Percentiles rank a stretch among this genome's conserved stretches.
These are phyloP conservation scores for Torymus tubicola DNA, from an alignment of 2,888 invertebrate genomes.

Conservation along the genomic window DNA sequence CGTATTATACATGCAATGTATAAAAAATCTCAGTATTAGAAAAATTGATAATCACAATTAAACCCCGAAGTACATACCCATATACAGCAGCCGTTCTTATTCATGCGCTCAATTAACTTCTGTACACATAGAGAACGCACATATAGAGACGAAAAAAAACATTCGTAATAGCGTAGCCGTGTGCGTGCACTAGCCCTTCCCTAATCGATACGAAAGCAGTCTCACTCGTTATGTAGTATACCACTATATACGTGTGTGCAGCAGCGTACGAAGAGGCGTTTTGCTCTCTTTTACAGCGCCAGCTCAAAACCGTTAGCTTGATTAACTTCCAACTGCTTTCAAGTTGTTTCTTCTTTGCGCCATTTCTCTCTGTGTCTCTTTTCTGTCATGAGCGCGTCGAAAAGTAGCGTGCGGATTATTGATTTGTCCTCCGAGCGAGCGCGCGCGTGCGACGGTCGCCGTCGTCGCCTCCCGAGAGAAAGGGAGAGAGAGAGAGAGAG, in stretches of 20 bases:
- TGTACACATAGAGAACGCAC: too few species aligned
- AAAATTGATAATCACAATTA: too few species aligned
- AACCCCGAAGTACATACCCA: too few species aligned
- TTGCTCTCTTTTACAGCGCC: constrained; percentile 17
- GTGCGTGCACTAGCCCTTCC: neutral
- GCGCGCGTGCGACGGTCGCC: neutral
- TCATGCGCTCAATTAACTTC: too few species aligned
- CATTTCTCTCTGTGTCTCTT: neutral
- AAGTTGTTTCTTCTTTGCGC: neutral
- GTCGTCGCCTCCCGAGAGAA: neutral
- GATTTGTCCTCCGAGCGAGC: constrained; percentile 33
- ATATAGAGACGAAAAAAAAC: neutral
- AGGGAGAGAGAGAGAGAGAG: neutral
- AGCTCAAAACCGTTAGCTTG: constrained; percentile 23
- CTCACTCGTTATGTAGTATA: too few species aligned
- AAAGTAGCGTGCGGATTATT: constrained; percentile 13
- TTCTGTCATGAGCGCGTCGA: neutral
- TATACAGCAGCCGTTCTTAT: too few species aligned
- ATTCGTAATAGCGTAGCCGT: neutral
- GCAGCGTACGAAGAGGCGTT: neutral
- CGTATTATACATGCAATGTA: too few species aligned
- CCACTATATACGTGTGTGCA: neutral
- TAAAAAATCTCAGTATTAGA: too few species aligned
- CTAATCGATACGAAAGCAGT: constrained; percentile 44
- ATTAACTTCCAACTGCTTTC: constrained; percentile 35